These are phyloP conservation scores for Lonchura striata DNA, from an alignment of 2,113 vertebrate species.

Conservation along the genomic window DNA sequence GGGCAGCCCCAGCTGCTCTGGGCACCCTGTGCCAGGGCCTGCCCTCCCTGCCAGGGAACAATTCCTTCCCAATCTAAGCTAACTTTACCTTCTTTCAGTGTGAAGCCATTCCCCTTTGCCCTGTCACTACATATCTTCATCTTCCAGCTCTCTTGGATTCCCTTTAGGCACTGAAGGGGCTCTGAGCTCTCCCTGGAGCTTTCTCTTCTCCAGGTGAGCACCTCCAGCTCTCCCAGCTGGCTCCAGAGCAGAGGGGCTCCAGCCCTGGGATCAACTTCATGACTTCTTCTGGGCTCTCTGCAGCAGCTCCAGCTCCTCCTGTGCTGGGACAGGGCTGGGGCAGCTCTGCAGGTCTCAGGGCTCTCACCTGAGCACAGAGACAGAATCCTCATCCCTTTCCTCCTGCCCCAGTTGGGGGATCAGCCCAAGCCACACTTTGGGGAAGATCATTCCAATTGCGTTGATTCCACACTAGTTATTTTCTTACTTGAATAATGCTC, in stretches of 20 bases:
- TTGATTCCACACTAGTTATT: background rate
- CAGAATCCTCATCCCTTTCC: background rate
- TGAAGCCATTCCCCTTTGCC: background rate
- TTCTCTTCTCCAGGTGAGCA: background rate
- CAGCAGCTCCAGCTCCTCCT: background rate
- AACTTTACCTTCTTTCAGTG: accelerated
- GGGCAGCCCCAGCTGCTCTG: background rate
- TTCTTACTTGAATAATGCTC: background rate
- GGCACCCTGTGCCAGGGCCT: background rate
- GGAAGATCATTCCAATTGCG: background rate
- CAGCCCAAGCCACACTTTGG: background rate
- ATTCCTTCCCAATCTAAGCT: accelerated
- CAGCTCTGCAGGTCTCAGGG: background rate
- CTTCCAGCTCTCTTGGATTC: background rate
- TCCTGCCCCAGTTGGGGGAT: accelerated
- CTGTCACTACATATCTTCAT: background rate
- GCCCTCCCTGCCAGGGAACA: accelerated
- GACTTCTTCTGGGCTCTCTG: background rate
- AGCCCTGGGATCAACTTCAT: background rate
- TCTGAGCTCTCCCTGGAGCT: background rate
- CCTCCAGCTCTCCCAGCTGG: accelerated
- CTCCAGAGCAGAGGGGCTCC: background rate
- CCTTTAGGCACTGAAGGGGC: background rate
- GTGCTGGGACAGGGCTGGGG: background rate
- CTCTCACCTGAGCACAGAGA: background rate